phyloP scores from a whole-genome alignment of 2,113 vertebrate species.

The Salvelinus namaycush region DNA sequence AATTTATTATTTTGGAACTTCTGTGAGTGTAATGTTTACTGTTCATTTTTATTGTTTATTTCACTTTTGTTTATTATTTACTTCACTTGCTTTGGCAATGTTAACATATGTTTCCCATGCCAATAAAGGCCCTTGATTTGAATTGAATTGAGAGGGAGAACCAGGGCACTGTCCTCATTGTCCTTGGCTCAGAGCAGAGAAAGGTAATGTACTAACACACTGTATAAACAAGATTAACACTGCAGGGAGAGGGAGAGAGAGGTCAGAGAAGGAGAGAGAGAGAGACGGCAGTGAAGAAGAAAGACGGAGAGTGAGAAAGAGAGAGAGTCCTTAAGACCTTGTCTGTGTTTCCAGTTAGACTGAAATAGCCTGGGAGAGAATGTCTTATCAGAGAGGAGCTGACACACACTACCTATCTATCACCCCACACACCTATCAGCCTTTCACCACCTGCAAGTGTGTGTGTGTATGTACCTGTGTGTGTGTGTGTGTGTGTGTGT shows the following conservation, averaged over 20 bases:
- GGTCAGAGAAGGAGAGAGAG: slow-evolving; percentile 10
- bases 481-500: background rate
- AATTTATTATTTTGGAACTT: too few relatives aligned
- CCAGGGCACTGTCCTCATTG: slow-evolving; percentile 37
- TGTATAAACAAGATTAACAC: slow-evolving; percentile 62
- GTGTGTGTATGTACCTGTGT: background rate
- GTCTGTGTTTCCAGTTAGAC: background rate
- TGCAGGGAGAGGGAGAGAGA: background rate
- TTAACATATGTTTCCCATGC: too few relatives aligned
- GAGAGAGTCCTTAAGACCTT: background rate
- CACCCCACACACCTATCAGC: background rate
- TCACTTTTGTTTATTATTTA: too few relatives aligned
- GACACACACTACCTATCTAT: slow-evolving; percentile 13
- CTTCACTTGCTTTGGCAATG: too few relatives aligned
- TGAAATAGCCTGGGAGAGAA: slow-evolving; percentile 43
- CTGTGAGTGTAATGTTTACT: background rate
- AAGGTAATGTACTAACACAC: slow-evolving; percentile 50
- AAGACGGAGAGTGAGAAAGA: background rate
- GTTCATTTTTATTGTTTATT: too few relatives aligned
- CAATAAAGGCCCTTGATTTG: too few relatives aligned
- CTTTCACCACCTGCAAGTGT: background rate
- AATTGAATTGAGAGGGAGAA: background rate
- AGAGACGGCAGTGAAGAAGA: background rate
- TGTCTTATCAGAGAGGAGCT: slow-evolving; percentile 29
- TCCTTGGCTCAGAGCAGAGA: slow-evolving; percentile 5